phyloP scores from a whole-genome alignment of 37 sponge, comb jelly and placozoan genomes.

The Eunapius fragilis region DNA sequence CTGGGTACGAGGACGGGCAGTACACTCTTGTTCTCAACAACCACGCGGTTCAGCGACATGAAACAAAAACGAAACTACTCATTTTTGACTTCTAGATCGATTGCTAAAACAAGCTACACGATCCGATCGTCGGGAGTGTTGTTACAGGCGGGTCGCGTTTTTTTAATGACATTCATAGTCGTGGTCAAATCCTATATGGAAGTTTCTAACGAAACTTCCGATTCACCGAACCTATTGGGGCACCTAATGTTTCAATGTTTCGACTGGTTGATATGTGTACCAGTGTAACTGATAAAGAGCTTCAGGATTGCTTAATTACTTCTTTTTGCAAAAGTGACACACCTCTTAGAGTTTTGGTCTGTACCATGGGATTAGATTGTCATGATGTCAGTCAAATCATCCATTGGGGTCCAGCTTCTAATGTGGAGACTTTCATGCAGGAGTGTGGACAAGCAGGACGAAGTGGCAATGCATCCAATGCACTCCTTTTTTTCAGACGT shows the following conservation, averaged over 20 bases:
- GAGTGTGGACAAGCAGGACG: slow-evolving; percentile 21
- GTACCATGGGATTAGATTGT: slow-evolving; percentile 24
- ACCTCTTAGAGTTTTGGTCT: slow-evolving; percentile 12
- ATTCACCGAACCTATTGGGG: slow-evolving; percentile 3
- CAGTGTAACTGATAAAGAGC: not conserved
- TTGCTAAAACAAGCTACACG: too few species aligned
- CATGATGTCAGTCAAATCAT: slow-evolving; percentile 16
- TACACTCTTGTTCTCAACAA: too few species aligned
- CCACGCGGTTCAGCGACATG: too few species aligned
- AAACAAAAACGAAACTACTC: too few species aligned
- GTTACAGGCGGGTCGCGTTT: too few species aligned
- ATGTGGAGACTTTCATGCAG: slow-evolving; percentile 15
- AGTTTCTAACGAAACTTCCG: too few species aligned
- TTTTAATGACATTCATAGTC: too few species aligned
- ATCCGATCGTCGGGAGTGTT: too few species aligned
- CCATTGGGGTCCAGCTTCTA: slow-evolving; percentile 3
- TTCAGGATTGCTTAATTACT: slow-evolving; percentile 7
- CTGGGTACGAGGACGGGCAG: too few species aligned
- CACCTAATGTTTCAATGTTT: slow-evolving; percentile 14
- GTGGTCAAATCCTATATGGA: too few species aligned
- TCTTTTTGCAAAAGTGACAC: not conserved
- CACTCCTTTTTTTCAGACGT: not conserved
- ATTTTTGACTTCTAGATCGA: too few species aligned
- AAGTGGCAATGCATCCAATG: too few species aligned
- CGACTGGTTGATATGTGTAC: slow-evolving; percentile 31